A percentile compares a stretch with the other conserved stretches of the same genome.
Evolutionary conservation across 2,888 invertebrate species (phyloP).

Genomic region (Rugalucina vietnamica): DNA sequence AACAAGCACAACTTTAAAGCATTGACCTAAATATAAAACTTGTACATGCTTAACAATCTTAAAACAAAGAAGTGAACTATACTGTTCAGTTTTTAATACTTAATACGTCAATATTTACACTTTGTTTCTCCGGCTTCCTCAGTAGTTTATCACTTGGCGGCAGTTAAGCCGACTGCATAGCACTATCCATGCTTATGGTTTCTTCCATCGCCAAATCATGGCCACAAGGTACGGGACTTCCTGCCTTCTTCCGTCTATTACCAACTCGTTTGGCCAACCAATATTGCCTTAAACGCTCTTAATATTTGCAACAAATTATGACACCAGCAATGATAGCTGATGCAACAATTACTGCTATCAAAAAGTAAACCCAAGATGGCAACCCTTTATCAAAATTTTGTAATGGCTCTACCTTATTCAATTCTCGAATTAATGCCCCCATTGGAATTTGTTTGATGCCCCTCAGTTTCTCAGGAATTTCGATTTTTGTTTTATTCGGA

Average conservation of each 20-base stretch:
- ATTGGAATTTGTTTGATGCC: neutral
- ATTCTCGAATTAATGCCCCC: neutral
- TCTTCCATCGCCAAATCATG: neutral
- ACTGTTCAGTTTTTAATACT: no score
- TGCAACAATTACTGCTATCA: neutral
- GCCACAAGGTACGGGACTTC: neutral
- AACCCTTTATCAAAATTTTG: neutral
- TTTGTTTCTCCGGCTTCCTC: neutral
- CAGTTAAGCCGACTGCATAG: neutral
- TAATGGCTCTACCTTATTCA: neutral
- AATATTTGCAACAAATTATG: neutral
- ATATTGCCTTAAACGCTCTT: neutral
- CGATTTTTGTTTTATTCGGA: neutral
- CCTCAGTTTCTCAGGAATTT: neutral
- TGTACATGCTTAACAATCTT: no score
- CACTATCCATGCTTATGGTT: neutral
- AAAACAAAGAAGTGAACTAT: no score
- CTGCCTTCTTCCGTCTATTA: neutral
- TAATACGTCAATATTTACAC: neutral
- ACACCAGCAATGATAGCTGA: neutral
- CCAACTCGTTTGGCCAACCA: neutral
- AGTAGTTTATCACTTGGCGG: neutral
- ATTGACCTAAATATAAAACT: no score
- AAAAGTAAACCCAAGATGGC: constrained; percentile 4
- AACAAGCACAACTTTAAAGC: no score